phyloP scores from a whole-genome alignment of 2,888 invertebrate species.

The Carabus problematicus region DNA sequence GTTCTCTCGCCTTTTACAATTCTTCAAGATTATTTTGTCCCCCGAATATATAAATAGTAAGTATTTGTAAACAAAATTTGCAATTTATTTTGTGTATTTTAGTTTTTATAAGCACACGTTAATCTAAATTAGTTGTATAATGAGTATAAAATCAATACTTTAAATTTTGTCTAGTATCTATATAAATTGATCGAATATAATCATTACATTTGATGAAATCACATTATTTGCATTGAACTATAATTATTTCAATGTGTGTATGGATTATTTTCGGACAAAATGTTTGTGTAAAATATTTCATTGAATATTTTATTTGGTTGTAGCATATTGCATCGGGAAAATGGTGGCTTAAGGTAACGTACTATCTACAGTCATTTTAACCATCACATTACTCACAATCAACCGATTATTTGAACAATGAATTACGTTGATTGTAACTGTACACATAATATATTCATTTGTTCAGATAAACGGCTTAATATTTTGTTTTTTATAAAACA shows the following conservation, averaged over 20 bases:
- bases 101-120: too few species aligned
- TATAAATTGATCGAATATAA: background rate
- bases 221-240: conserved; percentile 8
- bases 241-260: conserved; percentile 10
- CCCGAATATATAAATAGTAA: too few species aligned
- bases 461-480: background rate
- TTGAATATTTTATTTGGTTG: conserved; percentile 57
- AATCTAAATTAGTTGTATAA: too few species aligned
- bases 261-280: conserved; percentile 8
- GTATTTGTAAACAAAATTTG: too few species aligned
- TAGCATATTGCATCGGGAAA: conserved; percentile 69
- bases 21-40: conserved; percentile 5
- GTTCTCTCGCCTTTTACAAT: background rate
- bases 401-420: conserved; percentile 1
- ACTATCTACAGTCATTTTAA: conserved; percentile 28
- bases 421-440: background rate
- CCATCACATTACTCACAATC: background rate
- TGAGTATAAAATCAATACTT: too few species aligned
- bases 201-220: background rate
- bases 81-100: background rate
- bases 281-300: conserved; percentile 4
- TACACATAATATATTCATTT: background rate
- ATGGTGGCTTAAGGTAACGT: conserved; percentile 69
- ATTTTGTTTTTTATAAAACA: background rate
- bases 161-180: too few species aligned